phyloP scores from a whole-genome alignment of 2,113 vertebrate species.

The Aegypius monachus region DNA sequence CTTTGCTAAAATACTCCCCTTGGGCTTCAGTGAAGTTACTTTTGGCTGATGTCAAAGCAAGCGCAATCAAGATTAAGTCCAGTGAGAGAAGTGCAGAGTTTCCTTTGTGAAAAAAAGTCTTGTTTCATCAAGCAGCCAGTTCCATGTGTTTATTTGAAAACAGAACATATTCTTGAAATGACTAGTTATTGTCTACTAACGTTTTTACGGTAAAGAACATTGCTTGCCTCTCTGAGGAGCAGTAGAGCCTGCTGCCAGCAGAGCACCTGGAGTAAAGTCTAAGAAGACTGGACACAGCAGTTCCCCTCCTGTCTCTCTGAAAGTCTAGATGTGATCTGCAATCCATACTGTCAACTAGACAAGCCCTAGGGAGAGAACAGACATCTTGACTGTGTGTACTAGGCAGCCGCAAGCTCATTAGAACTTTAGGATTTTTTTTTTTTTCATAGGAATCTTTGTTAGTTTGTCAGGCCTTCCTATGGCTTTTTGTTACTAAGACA shows the following conservation, averaged over 20 bases:
- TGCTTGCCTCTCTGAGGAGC: neutral
- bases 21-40: neutral
- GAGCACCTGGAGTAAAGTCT: constrained; percentile 3
- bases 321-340: neutral
- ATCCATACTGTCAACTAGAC: neutral
- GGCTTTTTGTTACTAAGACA: neutral
- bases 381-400: neutral
- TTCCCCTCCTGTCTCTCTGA: neutral
- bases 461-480: neutral
- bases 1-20: neutral
- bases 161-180: neutral
- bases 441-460: neutral
- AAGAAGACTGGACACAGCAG: neutral
- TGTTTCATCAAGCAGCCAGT: neutral
- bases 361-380: neutral
- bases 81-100: neutral
- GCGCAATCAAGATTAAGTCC: neutral
- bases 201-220: neutral
- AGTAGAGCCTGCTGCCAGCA: neutral
- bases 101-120: neutral
- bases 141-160: neutral
- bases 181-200: neutral
- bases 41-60: neutral
- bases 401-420: neutral
- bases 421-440: neutral